phyloP scores from a whole-genome alignment of 2,888 invertebrate genomes.

The Noctua comes region DNA sequence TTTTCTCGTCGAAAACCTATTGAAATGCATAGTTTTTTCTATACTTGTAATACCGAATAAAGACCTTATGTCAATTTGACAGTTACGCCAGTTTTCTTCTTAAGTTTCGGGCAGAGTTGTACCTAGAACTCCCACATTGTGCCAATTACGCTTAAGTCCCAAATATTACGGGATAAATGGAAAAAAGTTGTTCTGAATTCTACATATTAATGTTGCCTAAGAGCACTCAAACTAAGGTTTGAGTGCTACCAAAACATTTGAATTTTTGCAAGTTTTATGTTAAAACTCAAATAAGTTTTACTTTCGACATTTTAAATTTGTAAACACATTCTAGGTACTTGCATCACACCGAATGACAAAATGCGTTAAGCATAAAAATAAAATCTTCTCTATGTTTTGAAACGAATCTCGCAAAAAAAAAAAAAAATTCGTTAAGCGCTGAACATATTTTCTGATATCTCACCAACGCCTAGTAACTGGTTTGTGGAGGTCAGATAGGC shows the following conservation, averaged over 20 bases:
- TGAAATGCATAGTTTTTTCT: conserved; percentile 27
- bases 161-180: neutral
- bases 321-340: neutral
- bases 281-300: too few species aligned
- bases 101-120: neutral
- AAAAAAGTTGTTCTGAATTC: neutral
- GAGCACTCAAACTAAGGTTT: too few species aligned
- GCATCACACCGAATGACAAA: neutral
- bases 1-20: conserved; percentile 43
- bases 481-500: neutral
- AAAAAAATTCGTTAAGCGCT: too few species aligned
- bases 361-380: neutral
- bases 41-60: conserved; percentile 22
- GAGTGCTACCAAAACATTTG: neutral
- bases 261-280: neutral
- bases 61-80: neutral
- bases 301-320: neutral
- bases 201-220: neutral
- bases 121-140: neutral
- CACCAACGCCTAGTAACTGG: neutral
- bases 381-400: too few species aligned
- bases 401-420: too few species aligned
- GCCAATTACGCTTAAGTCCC: neutral
- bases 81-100: neutral
- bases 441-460: too few species aligned